These are phyloP conservation scores for Globia sparganii DNA, from an alignment of 2,888 invertebrate species.

Conservation along the genomic window DNA sequence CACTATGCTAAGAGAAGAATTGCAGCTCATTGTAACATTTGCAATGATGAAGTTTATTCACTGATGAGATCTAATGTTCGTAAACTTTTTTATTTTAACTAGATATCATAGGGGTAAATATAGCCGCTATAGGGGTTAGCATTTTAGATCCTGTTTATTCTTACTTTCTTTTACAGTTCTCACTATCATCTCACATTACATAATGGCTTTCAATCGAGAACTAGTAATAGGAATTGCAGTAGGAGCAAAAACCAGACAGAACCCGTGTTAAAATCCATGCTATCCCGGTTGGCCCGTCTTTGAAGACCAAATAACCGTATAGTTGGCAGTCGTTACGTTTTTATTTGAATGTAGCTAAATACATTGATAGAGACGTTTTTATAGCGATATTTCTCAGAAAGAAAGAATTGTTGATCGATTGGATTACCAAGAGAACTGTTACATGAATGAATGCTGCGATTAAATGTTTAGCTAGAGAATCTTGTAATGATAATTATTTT, in stretches of 20 bases:
- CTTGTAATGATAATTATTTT: not conserved
- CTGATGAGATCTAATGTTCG: not conserved
- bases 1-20: not conserved
- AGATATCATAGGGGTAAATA: not conserved
- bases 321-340: slow-evolving; percentile 25
- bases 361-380: slow-evolving; percentile 12
- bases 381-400: slow-evolving; percentile 20
- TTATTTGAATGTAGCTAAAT: slow-evolving; percentile 2
- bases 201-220: slow-evolving; percentile 1
- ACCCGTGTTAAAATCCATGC: slow-evolving; percentile 16
- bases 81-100: not conserved
- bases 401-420: slow-evolving; percentile 1
- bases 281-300: slow-evolving; percentile 35
- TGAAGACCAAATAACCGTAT: slow-evolving; percentile 42
- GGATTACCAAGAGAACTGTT: slow-evolving; percentile 15
- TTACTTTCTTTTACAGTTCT: not conserved
- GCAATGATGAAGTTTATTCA: not conserved
- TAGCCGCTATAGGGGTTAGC: not conserved
- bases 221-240: slow-evolving; percentile 19
- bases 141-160: too few relatives aligned
- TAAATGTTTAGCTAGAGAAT: slow-evolving; percentile 20
- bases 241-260: slow-evolving; percentile 33
- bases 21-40: not conserved
- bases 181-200: not conserved
- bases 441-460: slow-evolving; percentile 34